Percentiles rank a stretch among this genome's conserved stretches.
Conservation (phyloP, 1,140 invertebrate genomes). For the Holcopasites calliopsidis region DNA sequence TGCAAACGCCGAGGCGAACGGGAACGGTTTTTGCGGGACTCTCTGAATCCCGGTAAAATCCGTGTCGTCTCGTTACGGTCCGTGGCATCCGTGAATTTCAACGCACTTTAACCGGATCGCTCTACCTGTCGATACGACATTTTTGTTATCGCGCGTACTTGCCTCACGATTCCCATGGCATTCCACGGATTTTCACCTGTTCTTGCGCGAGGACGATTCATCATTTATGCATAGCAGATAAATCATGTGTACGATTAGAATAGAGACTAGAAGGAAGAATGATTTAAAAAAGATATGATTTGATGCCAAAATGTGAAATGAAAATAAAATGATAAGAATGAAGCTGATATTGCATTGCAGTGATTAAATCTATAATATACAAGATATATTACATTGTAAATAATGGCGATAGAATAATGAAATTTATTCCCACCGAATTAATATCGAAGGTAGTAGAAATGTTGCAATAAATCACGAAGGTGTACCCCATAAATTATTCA, state of each 20-base stretch:
- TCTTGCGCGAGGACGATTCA: neutral
- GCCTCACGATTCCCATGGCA: slow-evolving; percentile 6
- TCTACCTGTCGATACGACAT: slow-evolving; percentile 47
- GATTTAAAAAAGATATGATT: too few relatives aligned
- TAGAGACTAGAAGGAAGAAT: too few relatives aligned
- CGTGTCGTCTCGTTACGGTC: slow-evolving; percentile 40
- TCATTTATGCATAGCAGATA: too few relatives aligned
- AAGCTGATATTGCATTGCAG: too few relatives aligned
- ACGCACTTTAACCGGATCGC: slow-evolving; percentile 46
- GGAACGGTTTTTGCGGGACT: slow-evolving; percentile 17
- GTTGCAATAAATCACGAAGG: neutral
- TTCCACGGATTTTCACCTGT: slow-evolving; percentile 18
- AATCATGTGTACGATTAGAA: too few relatives aligned
- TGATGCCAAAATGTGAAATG: too few relatives aligned
- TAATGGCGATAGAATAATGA: too few relatives aligned
- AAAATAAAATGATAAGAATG: too few relatives aligned
- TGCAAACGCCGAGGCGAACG: neutral
- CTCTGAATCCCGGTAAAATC: slow-evolving; percentile 29
- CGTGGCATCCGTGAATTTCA: slow-evolving; percentile 43
- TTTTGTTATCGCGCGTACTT: slow-evolving; percentile 26
- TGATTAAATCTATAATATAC: too few relatives aligned
- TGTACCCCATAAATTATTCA: neutral
- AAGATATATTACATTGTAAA: too few relatives aligned
- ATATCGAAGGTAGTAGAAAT: too few relatives aligned
- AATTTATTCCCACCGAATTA: too few relatives aligned